phyloP scores from a whole-genome alignment of 2,888 invertebrate species.

The Drosophila nr. medialis region DNA sequence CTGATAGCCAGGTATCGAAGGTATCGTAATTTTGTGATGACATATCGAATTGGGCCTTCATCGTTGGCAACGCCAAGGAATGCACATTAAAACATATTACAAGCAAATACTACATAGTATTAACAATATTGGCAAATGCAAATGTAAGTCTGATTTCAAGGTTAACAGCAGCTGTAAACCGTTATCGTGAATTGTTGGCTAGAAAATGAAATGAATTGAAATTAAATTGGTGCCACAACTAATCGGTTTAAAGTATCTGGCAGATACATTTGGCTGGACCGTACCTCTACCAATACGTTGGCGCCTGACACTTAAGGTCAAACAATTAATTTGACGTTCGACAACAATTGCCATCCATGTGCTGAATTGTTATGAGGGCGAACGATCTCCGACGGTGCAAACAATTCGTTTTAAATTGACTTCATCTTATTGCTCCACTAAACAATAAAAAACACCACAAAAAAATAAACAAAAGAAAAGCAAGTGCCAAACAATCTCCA shows the following conservation, averaged over 20 bases:
- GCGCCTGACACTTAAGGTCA: conserved; percentile 60
- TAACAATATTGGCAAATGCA: conserved; percentile 18
- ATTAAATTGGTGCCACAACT: conserved; percentile 61
- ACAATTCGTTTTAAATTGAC: conserved; percentile 42
- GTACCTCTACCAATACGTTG: conserved; percentile 23
- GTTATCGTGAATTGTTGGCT: conserved; percentile 55
- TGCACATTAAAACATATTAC: conserved; percentile 48
- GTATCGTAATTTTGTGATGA: conserved; percentile 16
- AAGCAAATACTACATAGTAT: conserved; percentile 1
- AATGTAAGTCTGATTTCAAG: conserved; percentile 42
- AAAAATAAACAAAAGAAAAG: conserved; percentile 13
- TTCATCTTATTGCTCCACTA: conserved; percentile 22
- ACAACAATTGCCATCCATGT: conserved; percentile 1
- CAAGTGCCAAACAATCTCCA: conserved; percentile 33
- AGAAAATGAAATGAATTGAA: conserved; percentile 38
- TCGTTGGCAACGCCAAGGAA: conserved; percentile 26
- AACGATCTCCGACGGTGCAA: conserved; percentile 46
- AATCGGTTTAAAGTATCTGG: conserved; percentile 65
- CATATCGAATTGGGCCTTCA: conserved; percentile 20
- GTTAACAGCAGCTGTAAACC: conserved; percentile 32
- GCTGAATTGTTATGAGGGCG: conserved; percentile 50
- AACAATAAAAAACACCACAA: neutral
- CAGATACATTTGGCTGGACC: conserved; percentile 31
- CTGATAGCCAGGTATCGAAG: neutral
- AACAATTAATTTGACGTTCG: conserved; percentile 60